Conservation (phyloP, 1,140 invertebrate genomes). For the Achatina immaculata region DNA sequence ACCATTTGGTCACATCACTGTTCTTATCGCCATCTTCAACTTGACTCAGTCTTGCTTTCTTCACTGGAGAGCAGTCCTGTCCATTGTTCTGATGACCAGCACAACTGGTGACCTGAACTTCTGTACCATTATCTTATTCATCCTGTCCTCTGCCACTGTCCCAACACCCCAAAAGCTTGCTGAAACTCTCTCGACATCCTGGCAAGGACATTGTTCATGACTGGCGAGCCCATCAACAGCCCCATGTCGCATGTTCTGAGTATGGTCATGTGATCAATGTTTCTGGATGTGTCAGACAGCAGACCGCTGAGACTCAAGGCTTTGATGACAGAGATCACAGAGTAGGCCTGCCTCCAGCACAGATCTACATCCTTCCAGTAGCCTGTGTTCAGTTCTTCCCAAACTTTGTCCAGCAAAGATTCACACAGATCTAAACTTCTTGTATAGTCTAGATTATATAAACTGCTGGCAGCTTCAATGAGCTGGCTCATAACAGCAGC, state of each 20-base stretch:
- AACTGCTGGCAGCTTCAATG: constrained; percentile 10
- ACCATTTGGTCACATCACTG: not conserved
- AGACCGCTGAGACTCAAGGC: constrained; percentile 55
- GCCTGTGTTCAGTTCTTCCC: constrained; percentile 87
- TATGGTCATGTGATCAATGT: constrained; percentile 69
- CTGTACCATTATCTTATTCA: not conserved
- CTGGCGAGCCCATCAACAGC: constrained; percentile 83
- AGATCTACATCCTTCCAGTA: constrained; percentile 84
- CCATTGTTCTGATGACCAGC: not conserved
- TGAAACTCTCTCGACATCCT: constrained; percentile 57
- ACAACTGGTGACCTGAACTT: not conserved
- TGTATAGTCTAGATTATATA: constrained; percentile 35
- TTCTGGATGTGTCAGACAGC: constrained; percentile 38
- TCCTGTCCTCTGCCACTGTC: constrained; percentile 28
- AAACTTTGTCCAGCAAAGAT: constrained; percentile 78
- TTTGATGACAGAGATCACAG: constrained; percentile 74
- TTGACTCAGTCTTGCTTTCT: not conserved
- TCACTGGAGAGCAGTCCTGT: not conserved
- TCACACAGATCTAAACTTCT: constrained; percentile 48
- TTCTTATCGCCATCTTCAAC: not conserved
- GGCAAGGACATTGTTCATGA: constrained; percentile 70
- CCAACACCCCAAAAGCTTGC: constrained; percentile 36
- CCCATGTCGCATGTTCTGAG: constrained; percentile 85
- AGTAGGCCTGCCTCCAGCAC: constrained; percentile 72
- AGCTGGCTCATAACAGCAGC: not conserved